Conservation (phyloP, 2,113 vertebrate genomes). For the Callorhinus ursinus region DNA sequence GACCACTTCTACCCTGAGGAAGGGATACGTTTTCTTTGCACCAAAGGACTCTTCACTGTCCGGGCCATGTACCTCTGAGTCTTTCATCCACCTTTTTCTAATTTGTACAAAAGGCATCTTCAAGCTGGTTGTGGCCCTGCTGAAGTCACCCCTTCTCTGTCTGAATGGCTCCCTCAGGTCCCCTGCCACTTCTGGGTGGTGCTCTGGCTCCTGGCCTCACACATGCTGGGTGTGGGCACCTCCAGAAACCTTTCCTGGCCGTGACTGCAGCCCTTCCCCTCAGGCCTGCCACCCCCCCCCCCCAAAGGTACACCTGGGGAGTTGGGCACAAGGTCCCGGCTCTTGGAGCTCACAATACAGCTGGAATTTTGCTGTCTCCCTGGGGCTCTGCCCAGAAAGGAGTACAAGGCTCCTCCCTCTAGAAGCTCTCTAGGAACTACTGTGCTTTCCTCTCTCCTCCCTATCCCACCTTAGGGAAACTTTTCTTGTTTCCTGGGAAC, state of each 20-base stretch:
- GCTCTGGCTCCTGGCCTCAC: neutral
- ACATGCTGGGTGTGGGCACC: neutral
- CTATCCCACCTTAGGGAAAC: neutral
- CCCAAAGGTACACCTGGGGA: neutral
- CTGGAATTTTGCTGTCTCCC: neutral
- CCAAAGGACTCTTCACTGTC: neutral
- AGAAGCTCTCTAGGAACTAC: neutral
- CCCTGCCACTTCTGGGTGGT: neutral
- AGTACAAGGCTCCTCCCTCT: neutral
- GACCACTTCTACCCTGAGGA: neutral
- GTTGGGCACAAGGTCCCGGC: too few species aligned
- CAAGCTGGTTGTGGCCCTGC: neutral
- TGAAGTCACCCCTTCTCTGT: neutral
- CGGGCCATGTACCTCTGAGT: too few species aligned
- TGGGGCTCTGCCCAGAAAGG: neutral
- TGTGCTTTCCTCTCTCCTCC: rapidly evolving
- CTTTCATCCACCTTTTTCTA: neutral
- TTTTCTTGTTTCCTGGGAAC: neutral
- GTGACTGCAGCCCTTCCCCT: neutral
- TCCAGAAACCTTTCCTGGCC: neutral
- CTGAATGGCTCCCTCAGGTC: neutral
- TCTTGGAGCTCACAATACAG: neutral
- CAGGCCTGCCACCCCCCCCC: too few species aligned
- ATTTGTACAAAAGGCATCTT: neutral
- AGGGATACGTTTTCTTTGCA: neutral